A percentile compares a stretch with the other conserved stretches of the same genome.
Conservation (phyloP, 2,888 invertebrate genomes). For the Eupithecia centaureata region DNA sequence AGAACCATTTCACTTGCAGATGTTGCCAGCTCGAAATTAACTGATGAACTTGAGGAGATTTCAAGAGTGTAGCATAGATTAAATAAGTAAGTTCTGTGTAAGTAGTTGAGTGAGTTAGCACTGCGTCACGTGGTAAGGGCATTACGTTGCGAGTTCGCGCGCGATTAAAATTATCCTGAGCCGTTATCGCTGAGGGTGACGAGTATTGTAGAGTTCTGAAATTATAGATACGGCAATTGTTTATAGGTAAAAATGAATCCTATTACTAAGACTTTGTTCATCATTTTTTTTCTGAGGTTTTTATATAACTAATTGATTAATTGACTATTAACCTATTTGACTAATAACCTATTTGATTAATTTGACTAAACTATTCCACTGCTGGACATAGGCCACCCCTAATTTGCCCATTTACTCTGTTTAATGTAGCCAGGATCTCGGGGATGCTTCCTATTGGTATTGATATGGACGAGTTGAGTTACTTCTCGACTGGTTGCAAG, state of each 20-base stretch:
- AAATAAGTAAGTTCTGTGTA: conserved; percentile 43
- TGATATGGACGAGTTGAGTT: too few species aligned
- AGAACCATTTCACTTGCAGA: conserved; percentile 36
- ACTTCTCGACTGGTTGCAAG: too few species aligned
- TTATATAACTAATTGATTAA: too few species aligned
- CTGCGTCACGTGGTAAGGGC: conserved; percentile 72
- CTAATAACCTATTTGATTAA: too few species aligned
- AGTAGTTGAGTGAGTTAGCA: conserved; percentile 65
- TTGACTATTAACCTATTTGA: too few species aligned
- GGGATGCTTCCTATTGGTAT: too few species aligned
- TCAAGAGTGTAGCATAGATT: conserved; percentile 31
- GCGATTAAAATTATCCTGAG: conserved; percentile 82
- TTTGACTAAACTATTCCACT: too few species aligned
- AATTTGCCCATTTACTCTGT: too few species aligned
- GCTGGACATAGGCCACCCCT: too few species aligned
- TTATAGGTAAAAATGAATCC: neutral
- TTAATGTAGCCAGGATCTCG: too few species aligned
- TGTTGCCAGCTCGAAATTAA: conserved; percentile 48
- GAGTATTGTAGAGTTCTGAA: conserved; percentile 50
- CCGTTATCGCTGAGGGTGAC: conserved; percentile 77
- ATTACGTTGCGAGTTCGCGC: conserved; percentile 77
- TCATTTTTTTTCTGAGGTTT: too few species aligned
- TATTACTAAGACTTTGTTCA: too few species aligned
- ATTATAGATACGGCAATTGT: conserved; percentile 7
- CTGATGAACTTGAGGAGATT: conserved; percentile 67